Percentiles rank a stretch among this genome's conserved stretches.
phyloP scores from a whole-genome alignment of 2,113 vertebrate species.

The Meles meles region DNA sequence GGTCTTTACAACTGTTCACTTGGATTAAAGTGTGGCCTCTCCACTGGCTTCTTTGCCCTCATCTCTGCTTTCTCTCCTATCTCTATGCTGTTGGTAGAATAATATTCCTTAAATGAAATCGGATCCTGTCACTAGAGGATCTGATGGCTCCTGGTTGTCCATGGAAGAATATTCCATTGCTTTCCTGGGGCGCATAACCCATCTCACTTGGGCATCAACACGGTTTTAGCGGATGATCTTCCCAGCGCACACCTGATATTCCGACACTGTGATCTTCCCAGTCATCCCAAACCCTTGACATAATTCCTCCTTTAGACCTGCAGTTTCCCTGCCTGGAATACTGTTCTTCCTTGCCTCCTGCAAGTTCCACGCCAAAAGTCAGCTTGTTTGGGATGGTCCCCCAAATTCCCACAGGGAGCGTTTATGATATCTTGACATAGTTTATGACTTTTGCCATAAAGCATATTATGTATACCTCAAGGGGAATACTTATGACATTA shows the following conservation, averaged over 20 bases:
- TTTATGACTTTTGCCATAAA: not conserved
- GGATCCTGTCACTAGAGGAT: not conserved
- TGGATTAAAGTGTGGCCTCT: not conserved
- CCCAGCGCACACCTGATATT: not conserved
- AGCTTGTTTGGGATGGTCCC: not conserved
- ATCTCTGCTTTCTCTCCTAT: not conserved
- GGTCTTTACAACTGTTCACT: not conserved
- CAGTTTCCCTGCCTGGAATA: not conserved
- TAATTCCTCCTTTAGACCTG: not conserved
- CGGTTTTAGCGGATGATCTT: not conserved
- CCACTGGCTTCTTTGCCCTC: not conserved
- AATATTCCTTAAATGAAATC: not conserved
- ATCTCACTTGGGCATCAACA: not conserved
- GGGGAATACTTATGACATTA: not conserved
- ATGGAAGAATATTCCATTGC: not conserved
- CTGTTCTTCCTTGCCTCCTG: not conserved
- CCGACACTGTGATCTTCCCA: not conserved
- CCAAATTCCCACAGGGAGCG: not conserved
- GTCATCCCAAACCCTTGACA: not conserved
- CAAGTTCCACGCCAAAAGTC: not conserved
- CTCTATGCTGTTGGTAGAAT: not conserved
- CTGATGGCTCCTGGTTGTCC: not conserved
- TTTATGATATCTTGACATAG: not conserved
- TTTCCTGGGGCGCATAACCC: not conserved
- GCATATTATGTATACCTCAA: not conserved